These are phyloP conservation scores for Sebastes vulpes DNA, from an alignment of 2,797 vertebrate species.

Conservation along the genomic window DNA sequence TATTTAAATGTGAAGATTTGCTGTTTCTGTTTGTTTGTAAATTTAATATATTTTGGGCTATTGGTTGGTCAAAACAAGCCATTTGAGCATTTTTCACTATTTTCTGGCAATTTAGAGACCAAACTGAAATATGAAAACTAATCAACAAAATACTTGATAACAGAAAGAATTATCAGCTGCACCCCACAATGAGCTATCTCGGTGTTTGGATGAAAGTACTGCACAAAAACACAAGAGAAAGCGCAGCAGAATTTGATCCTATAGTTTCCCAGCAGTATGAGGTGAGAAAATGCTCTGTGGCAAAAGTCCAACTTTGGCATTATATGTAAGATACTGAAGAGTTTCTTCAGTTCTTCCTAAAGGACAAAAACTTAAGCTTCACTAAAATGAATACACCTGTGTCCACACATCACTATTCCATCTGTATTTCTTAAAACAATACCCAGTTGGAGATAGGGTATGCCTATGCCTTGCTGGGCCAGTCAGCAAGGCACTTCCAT, in stretches of 20 bases:
- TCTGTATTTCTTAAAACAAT: background rate
- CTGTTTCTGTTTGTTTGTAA: background rate
- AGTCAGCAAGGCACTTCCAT: background rate
- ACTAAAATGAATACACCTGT: background rate
- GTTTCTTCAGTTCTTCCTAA: background rate
- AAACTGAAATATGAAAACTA: background rate
- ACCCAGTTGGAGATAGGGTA: background rate
- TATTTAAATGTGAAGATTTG: background rate
- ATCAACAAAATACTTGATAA: background rate
- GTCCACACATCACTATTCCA: background rate
- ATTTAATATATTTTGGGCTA: background rate
- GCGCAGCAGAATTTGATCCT: slow-evolving; percentile 33
- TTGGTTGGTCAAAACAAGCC: background rate
- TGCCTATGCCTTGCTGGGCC: background rate
- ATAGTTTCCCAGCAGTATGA: background rate
- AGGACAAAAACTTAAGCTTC: background rate
- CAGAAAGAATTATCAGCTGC: background rate
- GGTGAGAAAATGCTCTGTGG: background rate
- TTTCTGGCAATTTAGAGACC: background rate
- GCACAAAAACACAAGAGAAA: background rate
- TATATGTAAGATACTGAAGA: background rate
- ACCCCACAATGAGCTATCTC: background rate
- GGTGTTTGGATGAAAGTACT: background rate
- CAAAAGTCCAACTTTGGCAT: background rate
- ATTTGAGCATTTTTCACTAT: background rate